Evolutionary conservation across 2,888 invertebrate species (phyloP), one percentile per base, ranked within the genome.

Genomic region (Diaphora mendica): DNA sequence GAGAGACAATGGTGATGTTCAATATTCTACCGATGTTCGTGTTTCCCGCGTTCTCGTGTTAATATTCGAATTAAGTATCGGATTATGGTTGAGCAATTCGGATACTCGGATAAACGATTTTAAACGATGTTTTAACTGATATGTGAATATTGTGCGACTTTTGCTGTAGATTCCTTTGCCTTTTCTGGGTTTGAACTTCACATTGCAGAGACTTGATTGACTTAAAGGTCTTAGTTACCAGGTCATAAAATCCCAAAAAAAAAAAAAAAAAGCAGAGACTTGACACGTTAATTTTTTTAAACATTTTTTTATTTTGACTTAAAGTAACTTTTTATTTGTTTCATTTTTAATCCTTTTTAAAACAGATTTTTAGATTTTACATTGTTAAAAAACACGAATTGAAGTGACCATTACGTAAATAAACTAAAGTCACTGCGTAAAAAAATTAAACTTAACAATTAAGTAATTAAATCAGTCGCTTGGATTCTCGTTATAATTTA

Each of bases 21-120:
- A 87, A 91, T 92, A 94, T 94, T 93, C 94, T 78, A 81, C 76
- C 71, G 79, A 68, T 83, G 91, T 92, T 80, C 82, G 82, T 82
- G 89, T 89, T 93, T 92, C 91, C 92, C 91, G 93, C 90, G 91
- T 91, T 89, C 86, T 87, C 84, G 85, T 84, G 83, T 93, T 92
- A 90, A 91, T 91, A 93, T 92, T 92, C 91, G 89, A 87, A 86
- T 86, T 87, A 86, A 81, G 90, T 89, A 79, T 86, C 80, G 87
- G 90, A 91, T 91, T 91, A 92, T 86, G 83, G 82, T 72, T 77
- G 64, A 76, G 78, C 82, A 83, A 84, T 84, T 85, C 79, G 86
- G 86, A 87, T 86, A 79, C 85, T 79, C 78, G 74, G 71, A 81
- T 79, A 81, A 83, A 85, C 78, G 81, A 79, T 87, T 83, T 82